Evolutionary conservation across 2,888 invertebrate species (phyloP), one percentile per base, ranked within the genome.

Genomic region (Bhutanitis thaidina): DNA sequence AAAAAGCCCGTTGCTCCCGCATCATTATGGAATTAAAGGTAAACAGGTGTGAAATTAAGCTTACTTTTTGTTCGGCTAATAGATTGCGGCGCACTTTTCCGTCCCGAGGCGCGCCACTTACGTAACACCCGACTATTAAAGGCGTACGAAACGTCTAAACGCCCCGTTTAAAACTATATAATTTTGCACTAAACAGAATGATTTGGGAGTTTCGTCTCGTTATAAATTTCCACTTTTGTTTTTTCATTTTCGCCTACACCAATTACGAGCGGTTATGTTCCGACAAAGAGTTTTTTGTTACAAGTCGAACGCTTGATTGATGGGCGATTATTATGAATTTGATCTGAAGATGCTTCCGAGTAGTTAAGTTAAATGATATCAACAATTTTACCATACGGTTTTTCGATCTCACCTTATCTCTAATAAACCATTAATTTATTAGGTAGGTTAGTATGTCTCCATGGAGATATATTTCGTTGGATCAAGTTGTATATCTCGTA

Each of bases 1-100:
- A 82, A 77, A 77, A 80, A 79, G 77, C 49, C 74, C 69, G 66
- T 68, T 74, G 77, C 73, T 69, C 74, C 69, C 68, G 66, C 67
- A 66, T 80, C 74, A 87, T 88, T 86, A 85, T 77, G 70, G 69
- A 75, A 87, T 87, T 85, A 83, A 83, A 80, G 64, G 72, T 80
- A 85, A 88, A 86, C 87, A 88, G 84, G 88, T 89, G 87, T 87
- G 84, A 88, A 89, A 88, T 89, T 88, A 86, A 77, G 79, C 77
- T 76, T 64, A 75, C 69, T 87, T 87, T 87, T 86, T 83, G 77
- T 76, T 67, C 71, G 56, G 72, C 75, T 81, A 85, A 85, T 85
- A 84, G 86, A 83, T 80, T 78, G 80, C 74, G 69, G 71, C 72
- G 75, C 71, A 78, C 75, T 77, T 76, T 73, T 75, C 77, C 67